These are phyloP conservation scores for Chymomyza costata DNA, from an alignment of 1,140 invertebrate genomes.

Conservation along the genomic window DNA sequence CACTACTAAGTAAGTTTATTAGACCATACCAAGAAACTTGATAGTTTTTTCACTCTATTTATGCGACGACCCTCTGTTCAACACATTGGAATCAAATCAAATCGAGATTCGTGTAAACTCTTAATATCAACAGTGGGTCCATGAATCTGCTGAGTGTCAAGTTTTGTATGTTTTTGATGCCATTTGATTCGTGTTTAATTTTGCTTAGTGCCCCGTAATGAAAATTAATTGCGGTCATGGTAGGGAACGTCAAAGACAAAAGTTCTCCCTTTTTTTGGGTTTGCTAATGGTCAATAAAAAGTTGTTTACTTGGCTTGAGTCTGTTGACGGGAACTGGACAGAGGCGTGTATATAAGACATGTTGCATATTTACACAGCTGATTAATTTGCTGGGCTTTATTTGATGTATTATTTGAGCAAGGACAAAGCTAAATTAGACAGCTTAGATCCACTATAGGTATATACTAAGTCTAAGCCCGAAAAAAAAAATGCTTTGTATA, in stretches of 20 bases:
- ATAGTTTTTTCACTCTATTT: no score
- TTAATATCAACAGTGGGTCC: constrained; percentile 50
- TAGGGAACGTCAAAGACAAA: constrained; percentile 20
- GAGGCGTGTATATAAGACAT: constrained; percentile 37
- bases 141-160: background rate
- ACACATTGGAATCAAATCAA: constrained; percentile 19
- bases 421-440: no score
- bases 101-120: constrained; percentile 45
- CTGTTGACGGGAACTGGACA: constrained; percentile 1
- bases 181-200: constrained; percentile 66
- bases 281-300: constrained; percentile 41
- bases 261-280: constrained; percentile 7
- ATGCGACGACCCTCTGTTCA: no score
- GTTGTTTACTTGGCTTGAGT: constrained; percentile 17
- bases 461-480: no score
- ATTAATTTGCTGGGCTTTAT: constrained; percentile 45
- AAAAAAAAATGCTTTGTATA: no score
- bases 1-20: no score
- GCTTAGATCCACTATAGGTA: no score
- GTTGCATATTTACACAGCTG: constrained; percentile 54
- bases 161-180: constrained; percentile 10
- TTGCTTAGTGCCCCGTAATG: constrained; percentile 68
- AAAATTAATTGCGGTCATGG: constrained; percentile 67
- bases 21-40: no score
- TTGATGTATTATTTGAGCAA: constrained; percentile 1